Conservation (phyloP, 2,797 vertebrate genomes). For the Galagoides demidoff region DNA sequence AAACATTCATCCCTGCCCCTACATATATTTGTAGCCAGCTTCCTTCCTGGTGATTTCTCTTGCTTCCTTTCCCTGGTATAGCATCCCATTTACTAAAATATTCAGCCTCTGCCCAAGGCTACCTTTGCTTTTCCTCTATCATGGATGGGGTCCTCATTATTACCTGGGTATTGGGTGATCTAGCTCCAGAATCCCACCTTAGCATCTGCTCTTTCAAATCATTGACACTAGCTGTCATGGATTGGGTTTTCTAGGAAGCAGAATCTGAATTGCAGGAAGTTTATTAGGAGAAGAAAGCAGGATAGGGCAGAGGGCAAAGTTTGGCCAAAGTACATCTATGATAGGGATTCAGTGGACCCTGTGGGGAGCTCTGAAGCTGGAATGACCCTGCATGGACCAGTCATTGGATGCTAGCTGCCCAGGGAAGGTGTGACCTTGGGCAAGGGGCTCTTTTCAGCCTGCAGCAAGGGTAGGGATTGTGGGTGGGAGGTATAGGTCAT, state of each 20-base stretch:
- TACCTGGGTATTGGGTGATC: not conserved
- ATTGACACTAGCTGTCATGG: not conserved
- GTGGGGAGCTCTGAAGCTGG: not conserved
- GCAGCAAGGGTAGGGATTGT: not conserved
- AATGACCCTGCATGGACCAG: not conserved
- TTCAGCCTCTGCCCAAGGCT: not conserved
- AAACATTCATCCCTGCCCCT: not conserved
- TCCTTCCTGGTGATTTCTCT: not conserved
- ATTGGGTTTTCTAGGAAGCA: constrained; percentile 3
- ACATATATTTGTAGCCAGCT: not conserved
- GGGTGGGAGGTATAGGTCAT: not conserved
- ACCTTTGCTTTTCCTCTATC: not conserved
- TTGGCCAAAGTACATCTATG: not conserved
- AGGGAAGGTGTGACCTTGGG: not conserved
- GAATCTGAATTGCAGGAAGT: not conserved
- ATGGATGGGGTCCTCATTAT: not conserved
- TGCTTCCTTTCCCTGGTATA: not conserved
- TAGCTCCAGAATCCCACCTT: not conserved
- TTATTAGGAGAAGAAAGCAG: not conserved
- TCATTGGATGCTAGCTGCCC: not conserved
- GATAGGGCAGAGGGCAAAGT: not conserved
- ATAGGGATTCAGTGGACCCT: not conserved
- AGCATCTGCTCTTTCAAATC: not conserved
- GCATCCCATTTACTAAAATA: not conserved
- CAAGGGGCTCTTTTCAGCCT: not conserved